phyloP scores from a whole-genome alignment of 2,888 invertebrate genomes.

The Melanophora roralis region DNA sequence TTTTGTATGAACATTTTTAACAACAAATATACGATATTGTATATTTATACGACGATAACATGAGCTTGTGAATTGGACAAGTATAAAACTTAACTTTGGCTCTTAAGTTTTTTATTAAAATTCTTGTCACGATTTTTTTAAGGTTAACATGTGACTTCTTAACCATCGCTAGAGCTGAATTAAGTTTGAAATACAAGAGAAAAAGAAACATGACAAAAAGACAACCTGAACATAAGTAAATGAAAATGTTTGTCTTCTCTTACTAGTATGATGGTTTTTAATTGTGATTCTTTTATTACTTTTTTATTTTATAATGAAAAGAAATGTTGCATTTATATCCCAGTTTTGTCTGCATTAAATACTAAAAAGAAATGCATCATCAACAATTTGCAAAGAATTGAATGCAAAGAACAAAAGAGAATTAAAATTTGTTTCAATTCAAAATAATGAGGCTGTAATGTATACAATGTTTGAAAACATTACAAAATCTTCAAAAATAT shows the following conservation, averaged over 20 bases:
- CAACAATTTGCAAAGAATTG: background rate
- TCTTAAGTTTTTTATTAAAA: conserved; percentile 19
- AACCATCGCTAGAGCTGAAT: conserved; percentile 21
- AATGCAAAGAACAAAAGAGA: background rate
- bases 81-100: conserved; percentile 10
- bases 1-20: too few species aligned
- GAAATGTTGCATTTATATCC: conserved; percentile 22
- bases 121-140: conserved; percentile 57
- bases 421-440: background rate
- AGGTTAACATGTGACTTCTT: conserved; percentile 54
- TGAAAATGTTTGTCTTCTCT: conserved; percentile 38
- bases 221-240: conserved; percentile 17
- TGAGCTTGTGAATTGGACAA: too few species aligned
- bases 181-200: conserved; percentile 1
- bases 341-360: too few species aligned
- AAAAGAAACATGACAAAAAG: background rate
- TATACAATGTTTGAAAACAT: background rate
- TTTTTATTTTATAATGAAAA: too few species aligned
- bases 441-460: background rate
- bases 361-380: background rate
- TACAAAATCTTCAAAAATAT: background rate
- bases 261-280: too few species aligned
- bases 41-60: too few species aligned
- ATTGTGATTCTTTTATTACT: too few species aligned
- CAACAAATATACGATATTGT: too few species aligned